Evolutionary conservation across 2,888 invertebrate genomes (phyloP), one percentile per base, ranked within the genome.

Genomic region (Napeogenes sylphis): DNA sequence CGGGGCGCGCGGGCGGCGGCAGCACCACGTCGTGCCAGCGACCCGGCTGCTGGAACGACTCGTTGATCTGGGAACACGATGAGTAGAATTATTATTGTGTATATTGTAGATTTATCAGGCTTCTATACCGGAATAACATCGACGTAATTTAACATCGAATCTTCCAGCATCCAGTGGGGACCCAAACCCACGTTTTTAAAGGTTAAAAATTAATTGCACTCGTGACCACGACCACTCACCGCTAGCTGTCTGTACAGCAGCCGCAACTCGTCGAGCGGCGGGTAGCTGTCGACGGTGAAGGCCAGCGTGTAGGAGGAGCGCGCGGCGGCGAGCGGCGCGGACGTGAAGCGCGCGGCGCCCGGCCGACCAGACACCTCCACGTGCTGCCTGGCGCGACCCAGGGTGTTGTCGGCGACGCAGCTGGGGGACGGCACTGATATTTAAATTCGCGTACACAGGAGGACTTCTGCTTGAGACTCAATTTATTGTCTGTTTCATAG

Each of bases 251-350:
- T 85, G 32, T 94, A 95, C 10, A 94, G 91, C 59, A 95, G 90
- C 56, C 94, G 79, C 68, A 94, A 92, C 82, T 94, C 94, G 71
- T 94, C 93, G 30, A 95, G 84, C 58, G 94, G 94, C 45, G 94
- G 94, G 82, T 94, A 94, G 80, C 94, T 94, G 85, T 94, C 94
- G 58, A 94, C 93, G 65, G 92, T 91, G 92, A 94, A 94, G 68
- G 93, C 91, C 58, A 95, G 90, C 75, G 93, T 92, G 87, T 94
- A 95, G 57, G 91, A 87, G 73, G 92, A 90, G 63, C 92, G 85
- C 30, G 92, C 82, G 47, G 92, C 85, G 58, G 94, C 93, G 71
- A 93, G 92, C 35, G 94, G 93, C 13, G 93, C 91, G 0, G 80
- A 94, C 56, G 93, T 92, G 84, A 94, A 94, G 67, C 93, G 92